Percentiles rank a stretch among this genome's conserved stretches.
Evolutionary conservation across 2,888 invertebrate genomes (phyloP).

Genomic region (Andrena flavipes): DNA sequence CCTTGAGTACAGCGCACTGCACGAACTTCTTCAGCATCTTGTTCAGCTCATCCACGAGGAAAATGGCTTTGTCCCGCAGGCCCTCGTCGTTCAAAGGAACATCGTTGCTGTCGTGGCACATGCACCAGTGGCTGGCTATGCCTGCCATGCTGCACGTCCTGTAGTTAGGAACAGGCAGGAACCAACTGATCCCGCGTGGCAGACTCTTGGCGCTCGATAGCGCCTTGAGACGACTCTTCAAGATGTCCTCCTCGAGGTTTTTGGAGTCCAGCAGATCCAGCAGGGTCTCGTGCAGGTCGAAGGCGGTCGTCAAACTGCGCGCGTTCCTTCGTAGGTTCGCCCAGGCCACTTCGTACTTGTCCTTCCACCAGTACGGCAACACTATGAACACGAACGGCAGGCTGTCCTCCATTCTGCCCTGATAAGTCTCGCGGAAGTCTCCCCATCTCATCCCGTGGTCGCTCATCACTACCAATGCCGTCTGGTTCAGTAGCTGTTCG

Average conservation of each 20-base stretch:
- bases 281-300: conserved; percentile 93
- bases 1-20: conserved; percentile 88
- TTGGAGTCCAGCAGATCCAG: conserved; percentile 88
- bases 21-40: conserved; percentile 86
- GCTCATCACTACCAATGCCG: conserved; percentile 91
- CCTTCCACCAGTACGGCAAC: conserved; percentile 90
- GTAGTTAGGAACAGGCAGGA: conserved; percentile 89
- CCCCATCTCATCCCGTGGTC: conserved; percentile 97
- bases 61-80: conserved; percentile 87
- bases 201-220: conserved; percentile 73
- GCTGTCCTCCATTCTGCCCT: conserved; percentile 94
- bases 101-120: conserved; percentile 90
- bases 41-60: conserved; percentile 89
- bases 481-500: conserved; percentile 87
- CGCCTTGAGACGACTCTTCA: conserved; percentile 80
- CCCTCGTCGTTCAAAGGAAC: conserved; percentile 86
- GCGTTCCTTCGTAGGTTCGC: conserved; percentile 89
- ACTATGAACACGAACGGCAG: conserved; percentile 92
- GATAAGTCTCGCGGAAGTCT: conserved; percentile 92
- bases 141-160: conserved; percentile 92
- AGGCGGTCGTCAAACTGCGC: conserved; percentile 92
- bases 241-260: conserved; percentile 84
- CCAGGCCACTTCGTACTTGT: conserved; percentile 87
- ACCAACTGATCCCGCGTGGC: conserved; percentile 90
- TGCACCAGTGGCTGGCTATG: conserved; percentile 95